Base-by-base conservation (phyloP, 2,888 invertebrate species). In the Cheilosia soror region DNA sequence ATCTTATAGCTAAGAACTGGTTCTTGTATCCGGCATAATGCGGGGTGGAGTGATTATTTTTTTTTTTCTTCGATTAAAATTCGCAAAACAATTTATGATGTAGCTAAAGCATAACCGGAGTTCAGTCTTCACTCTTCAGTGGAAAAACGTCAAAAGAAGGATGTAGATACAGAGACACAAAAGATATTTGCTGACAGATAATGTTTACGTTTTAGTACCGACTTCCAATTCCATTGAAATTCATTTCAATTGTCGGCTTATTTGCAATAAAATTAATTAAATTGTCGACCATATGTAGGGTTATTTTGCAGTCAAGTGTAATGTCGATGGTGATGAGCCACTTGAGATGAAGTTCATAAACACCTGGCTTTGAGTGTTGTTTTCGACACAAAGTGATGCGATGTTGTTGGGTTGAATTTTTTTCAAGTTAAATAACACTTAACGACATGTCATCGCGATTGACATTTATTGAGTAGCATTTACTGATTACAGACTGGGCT, bases 1-100 rank as follows among this genome's bases (percentile, higher is more conserved):
- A 27, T 20, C 0, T 31, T 31, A n/a, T 15, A 55, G 47, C 40
- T 55, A 68, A 57, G 68, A 84, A 84, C 84, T 75, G 68, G 84
- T 84, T 84, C 65, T 75, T 60, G 80, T 69, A 80, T 84, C 84
- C 84, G 79, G 80, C 69, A n/a, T n/a, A 79, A 57, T 7, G 55
- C 71, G 49, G 72, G 71, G 82, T 49, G 71, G 78, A 66, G 51
- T 53, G 47, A 9, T 37, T n/a, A n/a, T 6, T 47, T 65, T 72
- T 31, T 65, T 60, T 44, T 37, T 49, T n/a, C n/a, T 71, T 76
- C 40, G 6, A 31, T 53, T 65, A 60, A 60, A 37, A n/a, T 65
- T 33, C 47, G 69, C 55, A 71, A 65, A 68, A 31, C 42, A 69
- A 78, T 60, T 60, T 65, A 63, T 55, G 55, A 63, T 25, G 42